Base-by-base conservation (phyloP, 2,113 vertebrate species). In the Oxyura jamaicensis region DNA sequence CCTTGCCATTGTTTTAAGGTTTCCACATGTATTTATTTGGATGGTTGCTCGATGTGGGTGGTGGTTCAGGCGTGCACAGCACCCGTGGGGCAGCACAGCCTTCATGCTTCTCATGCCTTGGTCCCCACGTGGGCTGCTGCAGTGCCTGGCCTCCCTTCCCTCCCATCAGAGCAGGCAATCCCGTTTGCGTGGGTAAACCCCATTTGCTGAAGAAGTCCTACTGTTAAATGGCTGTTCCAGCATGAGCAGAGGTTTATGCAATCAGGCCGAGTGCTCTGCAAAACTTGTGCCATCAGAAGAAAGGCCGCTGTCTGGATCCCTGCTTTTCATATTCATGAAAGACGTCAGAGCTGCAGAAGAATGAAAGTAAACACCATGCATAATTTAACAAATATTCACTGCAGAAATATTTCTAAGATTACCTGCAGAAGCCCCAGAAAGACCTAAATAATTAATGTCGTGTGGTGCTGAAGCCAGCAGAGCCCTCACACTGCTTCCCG, bases 361-460 rank as follows among this genome's bases (percentile, higher is more conserved):
- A n/a, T n/a, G 35, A 82, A 94, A 84, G 66, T 95, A 96, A 96
- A 96, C 92, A 94, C 22, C 50, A 96, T 95, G 74, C 83, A 97
- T 96, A 93, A 96, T 96, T 96, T 94, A 96, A 69, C 36, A 90
- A 75, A 41, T 60, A 91, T 42, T 66, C 80, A 72, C 66, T 12
- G 8, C 1, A 0, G 76, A 96, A 88, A 42, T 76, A 84, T 72
- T 91, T 93, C 94, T 91, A 73, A 92, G 69, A 55, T 86, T 75
- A 93, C 92, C 96, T 96, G 85, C 83, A 86, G 66, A 89, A 94
- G 59, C 41, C 88, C 28, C 86, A 79, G 90, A 86, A 88, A 95
- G 79, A 60, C 21, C 21, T 93, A 59, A 94, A 85, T 53, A 86
- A 91, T 86, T 92, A 12, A 79, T 84, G 44, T n/a, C 0, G 0